Conservation (phyloP, 2,113 vertebrate genomes). For the Gopherus evgoodei region DNA sequence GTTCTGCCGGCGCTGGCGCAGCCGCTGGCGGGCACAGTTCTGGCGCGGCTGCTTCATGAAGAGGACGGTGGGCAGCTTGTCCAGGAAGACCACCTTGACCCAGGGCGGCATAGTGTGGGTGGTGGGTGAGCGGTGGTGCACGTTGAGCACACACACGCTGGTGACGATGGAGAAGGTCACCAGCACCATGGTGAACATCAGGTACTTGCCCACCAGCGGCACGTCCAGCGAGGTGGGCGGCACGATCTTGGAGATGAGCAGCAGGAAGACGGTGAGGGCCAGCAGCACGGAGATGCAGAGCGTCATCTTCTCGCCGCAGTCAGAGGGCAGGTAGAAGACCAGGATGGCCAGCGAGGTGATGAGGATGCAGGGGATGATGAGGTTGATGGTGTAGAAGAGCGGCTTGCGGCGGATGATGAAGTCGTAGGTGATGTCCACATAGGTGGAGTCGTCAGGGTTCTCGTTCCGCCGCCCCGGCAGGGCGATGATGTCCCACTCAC, state of each 20-base stretch:
- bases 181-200: slow-evolving; percentile 99
- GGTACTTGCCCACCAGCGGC: slow-evolving; percentile 94
- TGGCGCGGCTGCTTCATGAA: slow-evolving; percentile 94
- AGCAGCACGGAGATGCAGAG: slow-evolving; percentile 95
- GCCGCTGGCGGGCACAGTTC: slow-evolving; percentile 90
- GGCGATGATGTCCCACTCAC: slow-evolving; percentile 96
- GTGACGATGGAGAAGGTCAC: slow-evolving; percentile 98
- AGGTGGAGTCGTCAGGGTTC: slow-evolving; percentile 90
- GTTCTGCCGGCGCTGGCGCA: slow-evolving; percentile 84
- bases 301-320: slow-evolving; percentile 97
- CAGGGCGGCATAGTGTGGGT: slow-evolving; percentile 97
- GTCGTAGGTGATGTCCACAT: slow-evolving; percentile 97
- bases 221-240: slow-evolving; percentile 95
- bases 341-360: slow-evolving; percentile 95
- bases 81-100: slow-evolving; percentile 93
- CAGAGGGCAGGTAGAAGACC: slow-evolving; percentile 95
- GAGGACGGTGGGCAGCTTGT: slow-evolving; percentile 90
- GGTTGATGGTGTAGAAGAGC: slow-evolving; percentile 97
- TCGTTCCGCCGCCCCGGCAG: slow-evolving; percentile 92
- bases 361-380: slow-evolving; percentile 95
- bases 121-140: slow-evolving; percentile 95
- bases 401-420: slow-evolving; percentile 96
- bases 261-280: slow-evolving; percentile 94
- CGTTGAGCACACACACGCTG: slow-evolving; percentile 95
- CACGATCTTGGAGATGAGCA: slow-evolving; percentile 97